Percentiles rank a stretch among this genome's conserved stretches.
Evolutionary conservation across 2,888 invertebrate species (phyloP).

Genomic region (Hartigia nigra): DNA sequence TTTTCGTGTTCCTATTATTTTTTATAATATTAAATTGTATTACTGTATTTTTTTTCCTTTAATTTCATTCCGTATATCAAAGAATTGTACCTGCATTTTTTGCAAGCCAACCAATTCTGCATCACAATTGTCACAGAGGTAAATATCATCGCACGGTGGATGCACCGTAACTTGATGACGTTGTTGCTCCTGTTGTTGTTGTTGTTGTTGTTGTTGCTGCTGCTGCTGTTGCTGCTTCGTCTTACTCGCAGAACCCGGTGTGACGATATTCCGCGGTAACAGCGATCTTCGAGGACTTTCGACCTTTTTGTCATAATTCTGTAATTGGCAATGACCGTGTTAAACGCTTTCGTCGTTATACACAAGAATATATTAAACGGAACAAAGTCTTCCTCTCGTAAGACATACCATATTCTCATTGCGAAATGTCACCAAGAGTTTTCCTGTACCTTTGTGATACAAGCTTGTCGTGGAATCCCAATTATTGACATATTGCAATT

Average conservation of each 20-base stretch:
- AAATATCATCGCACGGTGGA: constrained; percentile 74
- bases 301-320: constrained; percentile 61
- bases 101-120: constrained; percentile 74
- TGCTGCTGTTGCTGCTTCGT: constrained; percentile 54
- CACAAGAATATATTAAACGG: neutral
- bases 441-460: constrained; percentile 74
- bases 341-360: neutral
- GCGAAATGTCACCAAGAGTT: constrained; percentile 78
- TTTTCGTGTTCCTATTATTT: constrained; percentile 66
- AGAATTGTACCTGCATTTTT: constrained; percentile 68
- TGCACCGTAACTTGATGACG: constrained; percentile 69
- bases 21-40: constrained; percentile 3
- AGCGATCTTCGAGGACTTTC: constrained; percentile 65
- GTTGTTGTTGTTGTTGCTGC: constrained; percentile 48
- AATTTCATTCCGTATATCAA: neutral
- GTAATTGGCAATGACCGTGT: constrained; percentile 14
- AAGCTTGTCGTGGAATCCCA: constrained; percentile 80
- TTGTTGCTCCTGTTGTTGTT: constrained; percentile 51
- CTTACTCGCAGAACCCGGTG: constrained; percentile 38
- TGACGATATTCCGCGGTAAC: constrained; percentile 57
- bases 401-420: constrained; percentile 76
- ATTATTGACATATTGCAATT: constrained; percentile 77
- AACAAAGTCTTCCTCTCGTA: neutral
- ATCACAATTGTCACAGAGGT: constrained; percentile 81
- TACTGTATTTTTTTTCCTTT: neutral